Base-by-base conservation (phyloP, 2,888 invertebrate species). In the Schizotus pectinicornis region DNA sequence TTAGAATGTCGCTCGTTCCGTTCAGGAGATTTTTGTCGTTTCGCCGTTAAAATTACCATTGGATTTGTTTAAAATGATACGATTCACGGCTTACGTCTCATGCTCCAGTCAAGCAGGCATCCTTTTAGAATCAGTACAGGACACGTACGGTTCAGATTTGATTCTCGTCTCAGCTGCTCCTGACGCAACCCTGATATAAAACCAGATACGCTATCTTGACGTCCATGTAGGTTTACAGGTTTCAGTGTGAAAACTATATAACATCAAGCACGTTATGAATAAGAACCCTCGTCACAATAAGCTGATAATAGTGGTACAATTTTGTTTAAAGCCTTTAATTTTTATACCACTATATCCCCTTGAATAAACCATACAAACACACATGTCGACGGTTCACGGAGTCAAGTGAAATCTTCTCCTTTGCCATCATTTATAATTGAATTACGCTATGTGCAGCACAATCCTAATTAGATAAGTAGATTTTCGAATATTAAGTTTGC, bases 151-250 rank as follows among this genome's bases (percentile, higher is more conserved):
- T 53, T 51, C 61, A 62, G 59, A 62, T 62, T 62, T 57, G 59
- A 62, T 64, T 61, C 57, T 52, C 55, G 46, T 54, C 61, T 56
- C 56, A 51, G 56, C 52, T 56, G 61, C 45, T 61, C 36, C 45
- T 46, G 61, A 61, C 50, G 51, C 39, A 42, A 53, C 45, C 12
- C 57, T 54, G 54, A 61, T 57, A 57, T 57, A 59, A 61, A 61
- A 56, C 57, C 59, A 51, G 63, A 61, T 59, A 56, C 49, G 51
- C 42, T 63, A 63, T 63, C 61, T 50, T 56, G 56, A 58, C 56
- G 58, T 61, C 56, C 57, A 49, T 54, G 55, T 49, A 41, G 46
- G 50, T 56, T 54, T 59, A 56, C 45, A 59, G 48, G 53, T 51
- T 47, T 56, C 54, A 53, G 49, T 56, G 55, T 58, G 53, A 37